Conservation (phyloP, 1,140 invertebrate genomes). For the Pemphigus obesinymphae region DNA sequence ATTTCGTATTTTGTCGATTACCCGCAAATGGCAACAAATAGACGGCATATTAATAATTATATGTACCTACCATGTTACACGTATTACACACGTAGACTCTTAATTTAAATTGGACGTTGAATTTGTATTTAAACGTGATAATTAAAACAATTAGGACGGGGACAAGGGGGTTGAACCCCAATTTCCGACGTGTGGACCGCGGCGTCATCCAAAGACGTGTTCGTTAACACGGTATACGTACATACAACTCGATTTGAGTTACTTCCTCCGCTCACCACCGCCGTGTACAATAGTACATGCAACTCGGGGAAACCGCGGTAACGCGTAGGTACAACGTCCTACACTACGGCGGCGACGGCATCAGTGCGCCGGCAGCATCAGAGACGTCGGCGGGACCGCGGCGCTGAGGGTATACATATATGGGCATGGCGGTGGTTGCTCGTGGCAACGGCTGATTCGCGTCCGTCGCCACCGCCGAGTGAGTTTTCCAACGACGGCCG, state of each 20-base stretch:
- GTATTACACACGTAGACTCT: too few species aligned
- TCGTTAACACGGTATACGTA: not conserved
- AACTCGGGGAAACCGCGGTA: too few species aligned
- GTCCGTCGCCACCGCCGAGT: not conserved
- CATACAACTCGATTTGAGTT: not conserved
- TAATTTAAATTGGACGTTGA: too few species aligned
- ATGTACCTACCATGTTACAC: too few species aligned
- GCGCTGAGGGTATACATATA: not conserved
- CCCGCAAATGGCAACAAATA: too few species aligned
- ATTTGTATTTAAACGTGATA: too few species aligned
- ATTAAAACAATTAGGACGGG: too few species aligned
- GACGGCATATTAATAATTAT: too few species aligned
- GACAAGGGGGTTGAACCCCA: too few species aligned
- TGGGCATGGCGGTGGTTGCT: not conserved
- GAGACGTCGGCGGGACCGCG: not conserved
- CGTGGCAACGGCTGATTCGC: conserved; percentile 10
- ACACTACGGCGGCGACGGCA: not conserved
- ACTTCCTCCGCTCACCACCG: not conserved
- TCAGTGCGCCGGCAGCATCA: not conserved
- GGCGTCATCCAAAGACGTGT: not conserved
- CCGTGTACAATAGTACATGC: too few species aligned
- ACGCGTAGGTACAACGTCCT: not conserved
- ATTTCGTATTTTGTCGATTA: too few species aligned
- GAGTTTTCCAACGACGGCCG: not conserved
- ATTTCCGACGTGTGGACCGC: not conserved